Percentiles rank a stretch among this genome's conserved stretches.
These are phyloP conservation scores for Bellardia pandia DNA, from an alignment of 2,888 invertebrate genomes.

Conservation along the genomic window DNA sequence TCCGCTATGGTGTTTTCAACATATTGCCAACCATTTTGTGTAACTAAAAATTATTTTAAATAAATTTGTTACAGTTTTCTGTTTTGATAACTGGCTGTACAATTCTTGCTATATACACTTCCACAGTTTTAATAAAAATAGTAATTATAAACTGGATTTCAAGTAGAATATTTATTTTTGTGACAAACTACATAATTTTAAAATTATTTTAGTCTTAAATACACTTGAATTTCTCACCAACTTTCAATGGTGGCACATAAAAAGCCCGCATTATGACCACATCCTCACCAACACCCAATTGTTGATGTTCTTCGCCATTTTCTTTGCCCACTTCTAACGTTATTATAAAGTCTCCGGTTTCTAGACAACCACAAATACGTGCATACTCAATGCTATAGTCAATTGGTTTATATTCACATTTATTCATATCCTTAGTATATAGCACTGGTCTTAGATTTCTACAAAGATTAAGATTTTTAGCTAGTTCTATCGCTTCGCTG, in stretches of 20 bases:
- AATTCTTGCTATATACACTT: no score
- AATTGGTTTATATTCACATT: conserved; percentile 76
- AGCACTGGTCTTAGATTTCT: conserved; percentile 80
- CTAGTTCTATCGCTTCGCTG: conserved; percentile 74
- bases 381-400: conserved; percentile 81
- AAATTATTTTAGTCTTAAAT: conserved; percentile 58
- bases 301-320: conserved; percentile 77
- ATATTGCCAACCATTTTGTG: no score
- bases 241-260: conserved; percentile 78
- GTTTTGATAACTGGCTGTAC: no score
- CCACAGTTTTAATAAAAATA: no score
- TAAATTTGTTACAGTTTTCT: no score
- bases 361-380: conserved; percentile 77
- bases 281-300: conserved; percentile 77
- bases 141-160: no score
- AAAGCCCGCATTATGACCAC: conserved; percentile 81
- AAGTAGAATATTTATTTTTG: neutral
- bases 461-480: conserved; percentile 78
- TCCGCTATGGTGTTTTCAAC: neutral
- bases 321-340: conserved; percentile 79
- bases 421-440: conserved; percentile 77
- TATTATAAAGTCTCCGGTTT: conserved; percentile 82
- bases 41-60: no score
- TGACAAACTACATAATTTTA: no score
- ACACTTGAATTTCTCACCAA: conserved; percentile 79